Percentiles rank a stretch among this genome's conserved stretches.
Evolutionary conservation across 2,113 vertebrate species (phyloP).

Genomic region (Anthoscopus minutus): DNA sequence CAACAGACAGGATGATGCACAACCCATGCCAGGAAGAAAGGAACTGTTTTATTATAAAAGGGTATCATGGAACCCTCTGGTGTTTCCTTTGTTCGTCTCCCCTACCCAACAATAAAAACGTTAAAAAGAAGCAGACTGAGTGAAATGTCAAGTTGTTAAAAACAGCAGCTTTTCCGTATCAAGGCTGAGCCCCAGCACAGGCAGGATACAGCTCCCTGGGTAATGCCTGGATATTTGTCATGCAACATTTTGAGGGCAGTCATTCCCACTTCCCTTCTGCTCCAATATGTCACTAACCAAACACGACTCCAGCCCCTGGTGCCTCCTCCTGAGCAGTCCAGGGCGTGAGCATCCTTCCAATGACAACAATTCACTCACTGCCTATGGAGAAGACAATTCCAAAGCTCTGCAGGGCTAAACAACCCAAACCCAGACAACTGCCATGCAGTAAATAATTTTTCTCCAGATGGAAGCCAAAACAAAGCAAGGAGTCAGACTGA

Average conservation of each 20-base stretch:
- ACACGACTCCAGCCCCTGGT: neutral
- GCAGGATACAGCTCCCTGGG: neutral
- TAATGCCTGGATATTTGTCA: neutral
- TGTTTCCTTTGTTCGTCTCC: neutral
- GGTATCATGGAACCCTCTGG: neutral
- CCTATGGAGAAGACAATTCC: neutral
- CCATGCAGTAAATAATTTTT: neutral
- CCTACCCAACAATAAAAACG: neutral
- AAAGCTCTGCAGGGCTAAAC: neutral
- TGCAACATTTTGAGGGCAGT: neutral
- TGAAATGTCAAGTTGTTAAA: constrained; percentile 39
- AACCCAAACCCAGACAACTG: neutral
- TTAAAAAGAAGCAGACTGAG: neutral
- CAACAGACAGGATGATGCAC: neutral
- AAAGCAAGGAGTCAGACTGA: neutral
- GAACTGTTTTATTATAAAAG: neutral
- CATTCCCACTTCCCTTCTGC: neutral
- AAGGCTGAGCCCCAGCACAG: neutral
- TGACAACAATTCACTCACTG: neutral
- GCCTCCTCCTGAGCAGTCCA: neutral
- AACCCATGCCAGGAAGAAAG: neutral
- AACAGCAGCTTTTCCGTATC: neutral
- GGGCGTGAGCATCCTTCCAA: neutral
- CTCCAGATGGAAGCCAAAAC: neutral
- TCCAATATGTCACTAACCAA: neutral